phyloP scores from a whole-genome alignment of 2,113 vertebrate genomes.

The Meles meles region DNA sequence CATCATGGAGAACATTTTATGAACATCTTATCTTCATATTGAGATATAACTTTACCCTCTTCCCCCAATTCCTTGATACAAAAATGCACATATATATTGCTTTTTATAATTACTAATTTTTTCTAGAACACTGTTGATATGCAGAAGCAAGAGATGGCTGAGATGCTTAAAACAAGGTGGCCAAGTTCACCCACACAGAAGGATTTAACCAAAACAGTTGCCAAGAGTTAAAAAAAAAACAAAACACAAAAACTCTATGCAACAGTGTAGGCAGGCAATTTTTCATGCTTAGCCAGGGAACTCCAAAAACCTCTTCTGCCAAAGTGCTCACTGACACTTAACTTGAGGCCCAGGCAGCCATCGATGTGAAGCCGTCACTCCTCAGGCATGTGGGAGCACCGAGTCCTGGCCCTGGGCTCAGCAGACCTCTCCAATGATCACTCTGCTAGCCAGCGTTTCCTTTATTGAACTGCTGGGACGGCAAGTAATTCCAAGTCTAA shows the following conservation, averaged over 20 bases:
- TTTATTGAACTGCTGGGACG: background rate
- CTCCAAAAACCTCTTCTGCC: background rate
- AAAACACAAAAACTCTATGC: background rate
- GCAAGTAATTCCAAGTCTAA: background rate
- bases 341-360: background rate
- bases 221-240: background rate
- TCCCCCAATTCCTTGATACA: background rate
- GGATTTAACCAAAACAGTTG: background rate
- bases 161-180: background rate
- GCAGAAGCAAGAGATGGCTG: background rate
- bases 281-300: background rate
- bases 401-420: background rate
- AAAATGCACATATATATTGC: background rate
- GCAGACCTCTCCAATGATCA: background rate
- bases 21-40: background rate
- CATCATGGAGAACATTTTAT: background rate
- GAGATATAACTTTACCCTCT: background rate
- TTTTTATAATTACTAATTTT: background rate
- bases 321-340: background rate
- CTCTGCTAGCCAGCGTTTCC: background rate
- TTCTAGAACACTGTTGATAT: background rate
- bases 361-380: background rate
- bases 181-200: slow-evolving; percentile 1
- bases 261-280: background rate
- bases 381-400: background rate